Evolutionary conservation across 30 jellyfish, hydroid and myxozoan genomes (phyloP), one percentile per base, ranked within the genome.

Genomic region (Aurelia sp.): DNA sequence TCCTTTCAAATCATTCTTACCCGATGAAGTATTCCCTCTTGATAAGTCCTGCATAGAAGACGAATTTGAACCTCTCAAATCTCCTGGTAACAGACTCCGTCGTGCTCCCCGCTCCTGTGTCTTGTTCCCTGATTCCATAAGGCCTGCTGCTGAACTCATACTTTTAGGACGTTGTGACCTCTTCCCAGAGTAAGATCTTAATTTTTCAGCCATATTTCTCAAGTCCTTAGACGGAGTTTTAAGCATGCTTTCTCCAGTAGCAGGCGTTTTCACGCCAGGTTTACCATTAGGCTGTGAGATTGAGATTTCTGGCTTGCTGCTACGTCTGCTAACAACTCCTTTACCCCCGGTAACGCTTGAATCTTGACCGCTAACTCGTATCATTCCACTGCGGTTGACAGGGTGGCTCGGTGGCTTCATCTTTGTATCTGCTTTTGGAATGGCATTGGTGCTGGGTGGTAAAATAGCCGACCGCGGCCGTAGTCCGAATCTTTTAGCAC

Each of bases 171-270:
- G 76, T 52, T 69, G 92, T 73, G 35, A 41, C 63, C 68, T 59
- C 47, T 71, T 83, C 18, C 86, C 85, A 27, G 78, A 62, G 64
- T 83, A 83, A 16, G 80, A 60, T 8, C 72, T 75, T n/a, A 83
- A 63, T 48, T 83, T 83, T 4, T 67, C 92, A 41, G 92, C 86
- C 92, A 83, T 71, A n/a, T 55, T 71, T 40, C 60, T 72, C 17
- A 71, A 78, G 72, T 83, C 92, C 35, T 53, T 70, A 13, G 86
- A 83, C 44, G 92, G 92, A 19, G 86, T 48, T 71, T 70, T 69
- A 21, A 52, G 83, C 50, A 74, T 30, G 17, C 65, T 60, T 44
- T 55, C 31, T 18, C 22, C 76, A 81, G 16, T 50, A 10, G 50
- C 41, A 38, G 66, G 57, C 6, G 63, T 67, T 48, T 48, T 63